Base-by-base conservation (phyloP, 2,888 invertebrate genomes). In the Formica aserva region DNA sequence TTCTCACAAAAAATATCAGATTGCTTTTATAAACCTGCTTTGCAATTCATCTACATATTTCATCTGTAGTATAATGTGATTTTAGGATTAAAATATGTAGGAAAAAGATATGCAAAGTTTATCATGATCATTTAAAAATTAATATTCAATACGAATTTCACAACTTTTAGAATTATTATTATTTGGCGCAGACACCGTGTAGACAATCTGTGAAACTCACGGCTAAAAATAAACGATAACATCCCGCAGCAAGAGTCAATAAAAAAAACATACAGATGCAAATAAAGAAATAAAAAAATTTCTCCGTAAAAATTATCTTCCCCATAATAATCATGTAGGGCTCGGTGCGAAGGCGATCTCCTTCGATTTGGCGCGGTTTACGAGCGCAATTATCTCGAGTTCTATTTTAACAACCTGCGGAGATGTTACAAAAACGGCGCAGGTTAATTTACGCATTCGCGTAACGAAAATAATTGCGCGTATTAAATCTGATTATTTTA, bases 401-500 rank as follows among this genome's bases (percentile, higher is more conserved):
- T 69, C 71, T 78, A 78, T 32, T 60, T 78, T 57, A 71, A 76
- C 52, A 65, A 55, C 66, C 66, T 18, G 52, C 22, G 26, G n/a
- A 38, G 41, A 78, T 32, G 41, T 57, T 69, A 57, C 22, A 41
- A 78, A 69, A 78, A 18, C 52, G 26, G 38, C 9, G 41, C 52
- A 41, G 8, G 41, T 41, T 78, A 78, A 78, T 78, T 78, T 78
- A 78, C 41, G 71, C 41, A 78, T 78, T 78, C 57, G 57, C 57
- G 15, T 41, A 71, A 78, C 15, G 13, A 81, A 88, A 86, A 83
- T 83, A 83, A 89, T 84, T 67, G 78, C 83, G 74, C 83, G 82
- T 71, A 87, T 89, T 89, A 89, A 89, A 89, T 85, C 76, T 84
- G 85, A 88, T 89, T 83, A 89, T 82, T 87, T 89, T 89, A 89